These are phyloP conservation scores for Gracilinanus agilis DNA, from an alignment of 2,113 vertebrate species.

Conservation along the genomic window DNA sequence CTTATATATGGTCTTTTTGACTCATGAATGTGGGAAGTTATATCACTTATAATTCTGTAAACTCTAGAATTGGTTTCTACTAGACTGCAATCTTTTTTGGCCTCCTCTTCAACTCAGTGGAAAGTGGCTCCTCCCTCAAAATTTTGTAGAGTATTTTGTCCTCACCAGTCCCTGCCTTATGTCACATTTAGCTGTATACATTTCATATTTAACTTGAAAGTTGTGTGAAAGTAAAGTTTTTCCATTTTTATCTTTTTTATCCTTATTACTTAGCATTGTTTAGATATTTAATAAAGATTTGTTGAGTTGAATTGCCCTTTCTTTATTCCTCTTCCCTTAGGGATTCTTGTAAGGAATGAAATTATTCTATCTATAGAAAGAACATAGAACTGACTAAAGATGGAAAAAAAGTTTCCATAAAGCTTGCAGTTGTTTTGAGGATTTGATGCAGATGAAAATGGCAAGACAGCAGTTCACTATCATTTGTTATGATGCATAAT, in stretches of 20 bases:
- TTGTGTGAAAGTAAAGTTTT: not conserved
- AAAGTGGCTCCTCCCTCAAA: not conserved
- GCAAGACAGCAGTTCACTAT: too few species aligned
- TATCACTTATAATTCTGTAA: not conserved
- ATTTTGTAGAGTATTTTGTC: not conserved
- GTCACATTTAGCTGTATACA: not conserved
- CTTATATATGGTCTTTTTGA: not conserved
- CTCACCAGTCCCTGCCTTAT: not conserved
- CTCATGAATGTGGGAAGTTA: not conserved
- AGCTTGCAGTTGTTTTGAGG: too few species aligned
- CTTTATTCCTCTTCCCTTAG: not conserved
- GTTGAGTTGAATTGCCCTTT: not conserved
- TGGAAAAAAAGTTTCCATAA: too few species aligned
- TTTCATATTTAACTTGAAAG: not conserved
- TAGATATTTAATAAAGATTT: not conserved
- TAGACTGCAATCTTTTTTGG: not conserved
- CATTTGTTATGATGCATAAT: too few species aligned
- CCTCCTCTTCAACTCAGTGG: not conserved
- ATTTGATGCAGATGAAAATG: too few species aligned
- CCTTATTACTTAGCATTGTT: not conserved
- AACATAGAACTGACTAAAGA: too few species aligned
- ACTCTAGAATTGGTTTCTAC: not conserved
- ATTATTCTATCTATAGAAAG: too few species aligned
- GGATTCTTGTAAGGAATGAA: not conserved
- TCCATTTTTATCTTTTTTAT: not conserved